Conservation (phyloP, 2,888 invertebrate species). For the Ethmia dodecea region DNA sequence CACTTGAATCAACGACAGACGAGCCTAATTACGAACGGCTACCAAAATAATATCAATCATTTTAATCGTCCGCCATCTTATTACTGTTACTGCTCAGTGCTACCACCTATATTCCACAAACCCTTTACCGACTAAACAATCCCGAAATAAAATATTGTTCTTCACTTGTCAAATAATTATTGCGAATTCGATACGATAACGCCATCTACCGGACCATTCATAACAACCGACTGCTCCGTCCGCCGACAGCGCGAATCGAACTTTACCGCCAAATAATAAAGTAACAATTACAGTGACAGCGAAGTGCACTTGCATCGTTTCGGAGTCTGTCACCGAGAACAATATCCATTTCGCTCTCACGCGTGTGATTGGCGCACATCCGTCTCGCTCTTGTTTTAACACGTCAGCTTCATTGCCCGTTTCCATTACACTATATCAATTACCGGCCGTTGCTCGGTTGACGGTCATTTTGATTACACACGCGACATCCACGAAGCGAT, state of each 20-base stretch:
- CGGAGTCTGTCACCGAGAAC: constrained; percentile 33
- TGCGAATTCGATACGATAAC: constrained; percentile 37
- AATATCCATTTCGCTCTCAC: constrained; percentile 57
- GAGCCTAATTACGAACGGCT: constrained; percentile 10
- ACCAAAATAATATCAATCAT: constrained; percentile 21
- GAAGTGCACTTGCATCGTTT: constrained; percentile 58
- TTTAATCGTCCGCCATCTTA: constrained; percentile 22
- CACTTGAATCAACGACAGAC: constrained; percentile 15
- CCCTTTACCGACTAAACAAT: constrained; percentile 8
- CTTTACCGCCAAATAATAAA: constrained; percentile 44
- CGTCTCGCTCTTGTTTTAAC: constrained; percentile 61
- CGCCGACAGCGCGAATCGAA: constrained; percentile 32
- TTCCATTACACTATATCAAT: constrained; percentile 75
- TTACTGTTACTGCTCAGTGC: no score
- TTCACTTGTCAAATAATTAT: constrained; percentile 26
- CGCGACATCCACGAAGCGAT: constrained; percentile 7
- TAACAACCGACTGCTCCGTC: constrained; percentile 25
- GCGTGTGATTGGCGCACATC: constrained; percentile 39
- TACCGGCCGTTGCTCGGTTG: constrained; percentile 41
- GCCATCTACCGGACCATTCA: constrained; percentile 50
- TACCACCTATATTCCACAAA: no score
- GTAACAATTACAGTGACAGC: constrained; percentile 55
- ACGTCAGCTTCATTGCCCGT: constrained; percentile 67
- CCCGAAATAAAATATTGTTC: constrained; percentile 11
- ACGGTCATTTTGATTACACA: constrained; percentile 34